phyloP scores from a whole-genome alignment of 2,797 vertebrate genomes.

The Pitangus sulphuratus region DNA sequence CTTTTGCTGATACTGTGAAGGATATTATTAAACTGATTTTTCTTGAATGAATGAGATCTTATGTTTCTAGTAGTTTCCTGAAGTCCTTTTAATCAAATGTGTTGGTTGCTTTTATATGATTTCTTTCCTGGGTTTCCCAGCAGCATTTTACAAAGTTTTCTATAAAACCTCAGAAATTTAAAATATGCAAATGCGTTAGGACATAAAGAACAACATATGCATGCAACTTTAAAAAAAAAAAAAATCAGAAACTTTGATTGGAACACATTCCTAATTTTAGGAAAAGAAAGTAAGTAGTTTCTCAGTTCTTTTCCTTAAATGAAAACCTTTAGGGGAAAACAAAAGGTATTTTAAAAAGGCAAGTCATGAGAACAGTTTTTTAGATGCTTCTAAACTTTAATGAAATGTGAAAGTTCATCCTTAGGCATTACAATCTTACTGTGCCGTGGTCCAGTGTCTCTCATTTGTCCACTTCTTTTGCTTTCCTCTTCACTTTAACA shows the following conservation, averaged over 20 bases:
- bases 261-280: not conserved
- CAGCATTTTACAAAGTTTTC: not conserved
- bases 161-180: not conserved
- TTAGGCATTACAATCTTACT: slow-evolving; percentile 24
- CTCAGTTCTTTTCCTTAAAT: not conserved
- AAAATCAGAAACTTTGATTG: not conserved
- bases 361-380: not conserved
- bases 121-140: not conserved
- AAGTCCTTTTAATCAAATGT: not conserved
- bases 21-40: not conserved
- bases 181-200: not conserved
- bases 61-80: not conserved
- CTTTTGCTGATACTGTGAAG: not conserved
- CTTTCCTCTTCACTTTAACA: slow-evolving; percentile 55
- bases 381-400: slow-evolving; percentile 23
- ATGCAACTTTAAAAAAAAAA: not conserved
- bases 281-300: not conserved
- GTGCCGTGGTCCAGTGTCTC: slow-evolving; percentile 1
- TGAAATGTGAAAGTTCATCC: slow-evolving; percentile 28
- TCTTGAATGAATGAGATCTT: not conserved
- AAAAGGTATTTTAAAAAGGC: not conserved
- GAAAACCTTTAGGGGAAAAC: not conserved
- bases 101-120: not conserved
- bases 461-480: slow-evolving; percentile 34
- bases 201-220: not conserved